A percentile compares a stretch with the other conserved stretches of the same genome.
phyloP scores from a whole-genome alignment of 23 tunicate species.

The Pegea sp. region DNA sequence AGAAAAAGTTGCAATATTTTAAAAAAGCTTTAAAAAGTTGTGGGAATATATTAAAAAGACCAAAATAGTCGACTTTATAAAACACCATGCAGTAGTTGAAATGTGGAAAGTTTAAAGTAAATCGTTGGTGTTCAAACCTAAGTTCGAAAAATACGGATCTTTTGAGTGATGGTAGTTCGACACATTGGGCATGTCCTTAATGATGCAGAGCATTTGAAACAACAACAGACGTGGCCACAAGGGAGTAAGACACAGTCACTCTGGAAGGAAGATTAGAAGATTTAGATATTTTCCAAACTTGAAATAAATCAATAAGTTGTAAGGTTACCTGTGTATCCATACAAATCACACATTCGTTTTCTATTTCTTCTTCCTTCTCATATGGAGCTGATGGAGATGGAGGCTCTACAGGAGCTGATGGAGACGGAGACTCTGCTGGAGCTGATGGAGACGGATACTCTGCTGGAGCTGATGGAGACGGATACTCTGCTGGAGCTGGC shows the following conservation, averaged over 20 bases:
- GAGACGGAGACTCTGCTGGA: constrained; percentile 2
- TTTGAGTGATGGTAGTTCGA: constrained; percentile 43
- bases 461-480: background rate
- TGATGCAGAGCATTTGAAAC: constrained; percentile 23
- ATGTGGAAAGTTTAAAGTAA: too few relatives aligned
- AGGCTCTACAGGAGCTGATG: constrained; percentile 5
- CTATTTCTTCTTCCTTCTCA: constrained; percentile 13
- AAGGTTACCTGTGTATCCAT: constrained; percentile 37
- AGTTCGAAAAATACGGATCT: constrained; percentile 41
- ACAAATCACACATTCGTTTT: constrained; percentile 78
- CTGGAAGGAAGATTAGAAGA: constrained; percentile 8
- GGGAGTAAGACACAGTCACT: constrained; percentile 59
- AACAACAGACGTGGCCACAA: constrained; percentile 88
- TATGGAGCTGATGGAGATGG: constrained; percentile 13
- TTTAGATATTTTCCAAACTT: background rate
- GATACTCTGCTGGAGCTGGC: background rate
- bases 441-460: constrained; percentile 1
- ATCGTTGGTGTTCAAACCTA: too few relatives aligned
- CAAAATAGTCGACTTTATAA: too few relatives aligned
- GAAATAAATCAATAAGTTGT: background rate
- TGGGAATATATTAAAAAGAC: too few relatives aligned
- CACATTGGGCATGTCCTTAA: constrained; percentile 74
- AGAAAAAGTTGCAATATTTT: too few relatives aligned
- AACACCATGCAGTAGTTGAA: too few relatives aligned
- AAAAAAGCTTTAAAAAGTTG: too few relatives aligned